phyloP scores from a whole-genome alignment of 2,797 vertebrate species.

The Cichlasoma orientale region DNA sequence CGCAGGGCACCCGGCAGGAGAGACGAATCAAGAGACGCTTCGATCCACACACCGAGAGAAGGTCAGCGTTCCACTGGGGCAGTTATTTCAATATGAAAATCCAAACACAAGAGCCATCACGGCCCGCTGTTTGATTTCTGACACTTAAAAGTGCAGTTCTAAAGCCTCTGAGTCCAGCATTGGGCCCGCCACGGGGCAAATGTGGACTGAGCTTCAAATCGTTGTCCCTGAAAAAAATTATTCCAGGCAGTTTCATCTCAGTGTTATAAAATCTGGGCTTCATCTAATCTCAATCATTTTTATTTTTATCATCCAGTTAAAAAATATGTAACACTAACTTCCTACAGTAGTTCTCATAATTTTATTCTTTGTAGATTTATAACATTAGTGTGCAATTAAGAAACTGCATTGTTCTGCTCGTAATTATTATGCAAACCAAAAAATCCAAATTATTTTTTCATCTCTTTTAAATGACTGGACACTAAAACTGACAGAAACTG shows the following conservation, averaged over 20 bases:
- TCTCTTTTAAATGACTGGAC: neutral
- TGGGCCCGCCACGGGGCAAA: neutral
- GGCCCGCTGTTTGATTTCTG: conserved; percentile 30
- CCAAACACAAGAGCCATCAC: conserved; percentile 8
- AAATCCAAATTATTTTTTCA: neutral
- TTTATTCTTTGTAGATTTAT: neutral
- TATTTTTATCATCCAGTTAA: neutral
- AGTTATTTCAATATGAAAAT: conserved; percentile 59
- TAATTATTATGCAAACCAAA: neutral
- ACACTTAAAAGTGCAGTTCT: conserved; percentile 38
- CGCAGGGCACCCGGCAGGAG: conserved; percentile 30
- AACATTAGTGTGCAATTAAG: neutral
- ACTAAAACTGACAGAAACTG: neutral
- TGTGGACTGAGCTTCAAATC: neutral
- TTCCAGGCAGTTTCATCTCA: neutral
- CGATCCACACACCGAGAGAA: conserved; percentile 31
- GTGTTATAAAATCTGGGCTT: neutral
- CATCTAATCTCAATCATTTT: neutral
- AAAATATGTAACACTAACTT: neutral
- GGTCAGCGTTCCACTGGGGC: conserved; percentile 28
- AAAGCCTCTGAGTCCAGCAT: conserved; percentile 17
- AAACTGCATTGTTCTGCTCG: neutral
- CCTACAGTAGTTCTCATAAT: neutral
- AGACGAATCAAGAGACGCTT: conserved; percentile 41
- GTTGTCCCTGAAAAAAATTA: neutral